Evolutionary conservation across 2,113 vertebrate genomes (phyloP), one percentile per base, ranked within the genome.

Genomic region (Hippocampus zosterae): DNA sequence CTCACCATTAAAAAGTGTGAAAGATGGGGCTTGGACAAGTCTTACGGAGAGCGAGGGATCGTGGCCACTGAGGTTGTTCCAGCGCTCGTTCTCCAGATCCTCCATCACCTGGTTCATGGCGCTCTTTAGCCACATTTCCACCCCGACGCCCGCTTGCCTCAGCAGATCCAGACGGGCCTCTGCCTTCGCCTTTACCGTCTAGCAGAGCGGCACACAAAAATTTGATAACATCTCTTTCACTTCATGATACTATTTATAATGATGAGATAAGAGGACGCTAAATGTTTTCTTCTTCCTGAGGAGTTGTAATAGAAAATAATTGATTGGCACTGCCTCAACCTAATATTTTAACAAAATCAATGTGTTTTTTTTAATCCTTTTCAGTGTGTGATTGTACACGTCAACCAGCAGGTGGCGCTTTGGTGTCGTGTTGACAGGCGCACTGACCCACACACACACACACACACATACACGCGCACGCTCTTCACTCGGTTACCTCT

Each of bases 91-190:
- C 80, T 99, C 97, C 91, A 98, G 92, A 65, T 99, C 97, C 50
- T 98, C 97, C 95, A 96, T 97, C 84, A 98, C 96, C 72, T 98
- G 96, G 87, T 96, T 98, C 97, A 98, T 98, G 8, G 97, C 96
- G 1, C 97, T 98, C 80, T 97, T 96, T 2, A 99, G 89, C 97
- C 97, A 99, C 0, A 95, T 95, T 65, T 99, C 96, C 70, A 98
- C 97, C 0, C 94, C 94, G 9, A 99, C 93, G 0, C 97, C 97
- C 0, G 96, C 96, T 89, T 96, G 93, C 76, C 95, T 92, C 64
- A 99, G 89, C 67, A 98, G 85, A 55, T 98, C 95, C 1, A 99
- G 92, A 5, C 97, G 93, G 0, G 97, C 97, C 66, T 98, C 97
- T 0, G 97, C 97, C 78, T 98, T 98, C 78, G 95, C 91, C 77